phyloP scores from a whole-genome alignment of 2,888 invertebrate genomes.

The Polymixis lichenea region DNA sequence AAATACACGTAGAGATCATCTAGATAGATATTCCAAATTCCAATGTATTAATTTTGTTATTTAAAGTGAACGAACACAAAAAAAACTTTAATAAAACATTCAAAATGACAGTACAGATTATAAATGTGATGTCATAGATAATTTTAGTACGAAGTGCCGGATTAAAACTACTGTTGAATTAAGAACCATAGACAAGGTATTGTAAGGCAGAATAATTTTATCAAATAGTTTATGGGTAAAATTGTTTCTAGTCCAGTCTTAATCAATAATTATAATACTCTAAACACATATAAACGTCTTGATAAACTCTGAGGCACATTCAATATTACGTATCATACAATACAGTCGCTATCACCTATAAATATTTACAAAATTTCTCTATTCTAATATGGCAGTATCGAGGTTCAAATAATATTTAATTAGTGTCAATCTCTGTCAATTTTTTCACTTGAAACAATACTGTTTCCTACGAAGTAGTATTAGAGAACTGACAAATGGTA shows the following conservation, averaged over 20 bases:
- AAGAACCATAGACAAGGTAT: constrained; percentile 60
- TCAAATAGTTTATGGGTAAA: constrained; percentile 56
- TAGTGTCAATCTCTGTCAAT: constrained; percentile 51
- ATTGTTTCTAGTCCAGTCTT: constrained; percentile 80
- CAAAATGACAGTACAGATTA: constrained; percentile 20
- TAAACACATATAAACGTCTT: constrained; percentile 84
- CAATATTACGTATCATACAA: constrained; percentile 85
- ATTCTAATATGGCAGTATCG: constrained; percentile 88
- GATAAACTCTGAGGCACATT: constrained; percentile 89
- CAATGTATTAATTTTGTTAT: constrained; percentile 17
- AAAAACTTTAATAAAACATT: neutral
- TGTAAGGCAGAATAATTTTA: constrained; percentile 59
- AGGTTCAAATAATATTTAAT: constrained; percentile 75
- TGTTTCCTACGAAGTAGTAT: constrained; percentile 32
- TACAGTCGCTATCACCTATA: constrained; percentile 70
- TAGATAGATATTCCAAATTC: constrained; percentile 16
- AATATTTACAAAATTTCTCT: constrained; percentile 80
- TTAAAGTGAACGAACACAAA: neutral
- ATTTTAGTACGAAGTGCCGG: constrained; percentile 30
- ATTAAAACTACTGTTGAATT: constrained; percentile 46
- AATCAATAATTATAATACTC: constrained; percentile 75
- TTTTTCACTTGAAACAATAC: constrained; percentile 42
- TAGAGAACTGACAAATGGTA: constrained; percentile 52
- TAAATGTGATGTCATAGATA: neutral
- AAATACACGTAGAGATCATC: constrained; percentile 21